Percentiles rank a stretch among this genome's conserved stretches.
Evolutionary conservation across 2,797 vertebrate genomes (phyloP).

Genomic region (Phataginus tricuspis): DNA sequence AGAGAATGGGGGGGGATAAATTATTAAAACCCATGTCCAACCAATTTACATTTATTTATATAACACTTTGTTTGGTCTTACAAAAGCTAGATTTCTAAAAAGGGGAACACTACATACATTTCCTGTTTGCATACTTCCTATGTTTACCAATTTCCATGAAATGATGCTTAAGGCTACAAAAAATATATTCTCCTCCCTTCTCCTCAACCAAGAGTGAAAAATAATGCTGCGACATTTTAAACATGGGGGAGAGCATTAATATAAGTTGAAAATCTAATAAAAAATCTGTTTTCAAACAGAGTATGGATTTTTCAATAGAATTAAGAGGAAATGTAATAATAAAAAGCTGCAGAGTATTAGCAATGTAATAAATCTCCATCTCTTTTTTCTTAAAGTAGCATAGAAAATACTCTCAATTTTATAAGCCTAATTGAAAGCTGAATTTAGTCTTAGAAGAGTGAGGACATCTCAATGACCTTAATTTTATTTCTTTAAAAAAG

Average conservation of each 20-base stretch:
- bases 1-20: neutral
- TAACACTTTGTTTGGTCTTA: neutral
- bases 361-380: conserved; percentile 50
- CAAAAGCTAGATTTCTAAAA: neutral
- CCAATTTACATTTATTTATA: conserved; percentile 7
- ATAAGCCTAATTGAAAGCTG: neutral
- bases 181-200: neutral
- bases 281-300: conserved; percentile 55
- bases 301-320: conserved; percentile 64
- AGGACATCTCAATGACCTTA: neutral
- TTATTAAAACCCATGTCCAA: conserved; percentile 25
- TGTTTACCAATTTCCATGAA: conserved; percentile 35
- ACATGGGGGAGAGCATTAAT: neutral
- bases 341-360: conserved; percentile 64
- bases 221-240: conserved; percentile 46
- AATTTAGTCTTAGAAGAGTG: conserved; percentile 44
- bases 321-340: conserved; percentile 62
- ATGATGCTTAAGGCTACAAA: neutral
- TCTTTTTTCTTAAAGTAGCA: neutral
- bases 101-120: neutral
- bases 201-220: conserved; percentile 14
- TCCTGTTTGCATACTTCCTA: neutral
- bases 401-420: conserved; percentile 7
- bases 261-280: conserved; percentile 54
- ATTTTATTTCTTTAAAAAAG: conserved; percentile 51